Base-by-base conservation (phyloP, 2,113 vertebrate species). In the Prunella fulvescens region DNA sequence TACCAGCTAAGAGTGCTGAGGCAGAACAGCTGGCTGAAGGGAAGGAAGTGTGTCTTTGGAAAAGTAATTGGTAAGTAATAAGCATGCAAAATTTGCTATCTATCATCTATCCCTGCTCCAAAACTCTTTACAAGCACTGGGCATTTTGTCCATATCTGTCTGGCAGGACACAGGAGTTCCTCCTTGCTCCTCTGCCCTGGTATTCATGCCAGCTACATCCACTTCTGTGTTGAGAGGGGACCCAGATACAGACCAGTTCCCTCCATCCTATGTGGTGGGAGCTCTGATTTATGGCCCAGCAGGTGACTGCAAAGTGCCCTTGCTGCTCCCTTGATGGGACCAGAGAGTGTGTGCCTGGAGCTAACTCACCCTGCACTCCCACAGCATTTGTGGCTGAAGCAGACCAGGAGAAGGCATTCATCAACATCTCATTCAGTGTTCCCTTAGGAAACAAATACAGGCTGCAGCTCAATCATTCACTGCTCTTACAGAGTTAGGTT, bases 11-110 rank as follows among this genome's bases (percentile, higher is more conserved):
- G 92, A 91, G 35, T 39, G 82, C 61, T 78, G 92, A 96, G 66
- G 86, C 90, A 90, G 94, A 97, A 97, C 88, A 96, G 64, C 88
- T 95, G 86, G 58, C 88, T 94, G 67, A 73, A 94, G 79, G 85
- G 71, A 90, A 95, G 81, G 85, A 96, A 94, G 50, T 73, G 17
- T 92, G 54, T 82, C 94, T 91, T 95, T 93, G 82, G 67, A 95
- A 91, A 96, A 81, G 95, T 97, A 95, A 92, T 92, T 93, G 83
- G 25, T 57, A 90, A 95, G 88, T 56, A 94, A 65, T 86, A 87
- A 95, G 74, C 56, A 77, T 8, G 65, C 51, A 71, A 74, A 56
- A 71, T 95, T 95, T 93, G 90, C 80, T 84, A 62, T 92, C 92
- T 93, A n/a, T 80, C 73, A 81, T 76, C 85, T 85, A 47, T 73